These are phyloP conservation scores for Cassiopea xamachana DNA, from an alignment of 30 jellyfish, hydroid and myxozoan genomes.

Conservation along the genomic window DNA sequence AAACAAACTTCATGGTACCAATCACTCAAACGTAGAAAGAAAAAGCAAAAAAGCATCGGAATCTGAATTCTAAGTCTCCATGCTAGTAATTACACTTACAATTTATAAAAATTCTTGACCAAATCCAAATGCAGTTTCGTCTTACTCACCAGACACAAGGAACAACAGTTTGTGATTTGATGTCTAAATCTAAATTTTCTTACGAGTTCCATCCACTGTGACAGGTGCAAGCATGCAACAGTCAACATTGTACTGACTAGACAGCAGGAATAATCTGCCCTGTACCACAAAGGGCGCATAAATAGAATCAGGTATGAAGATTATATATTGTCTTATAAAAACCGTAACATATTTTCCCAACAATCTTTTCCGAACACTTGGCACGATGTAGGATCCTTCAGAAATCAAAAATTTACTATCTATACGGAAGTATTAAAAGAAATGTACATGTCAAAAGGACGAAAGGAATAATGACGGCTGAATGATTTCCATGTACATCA, in stretches of 20 bases:
- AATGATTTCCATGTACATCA: neutral
- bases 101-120: neutral
- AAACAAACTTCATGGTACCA: too few relatives aligned
- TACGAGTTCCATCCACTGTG: slow-evolving; percentile 2
- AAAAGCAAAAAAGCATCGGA: too few relatives aligned
- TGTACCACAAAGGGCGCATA: slow-evolving; percentile 23
- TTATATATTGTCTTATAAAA: slow-evolving; percentile 15
- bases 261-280: neutral
- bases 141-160: neutral
- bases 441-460: neutral
- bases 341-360: too few relatives aligned
- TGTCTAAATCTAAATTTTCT: neutral
- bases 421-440: neutral
- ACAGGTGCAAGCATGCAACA: neutral
- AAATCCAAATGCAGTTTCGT: neutral
- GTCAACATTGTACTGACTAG: neutral
- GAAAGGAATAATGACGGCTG: neutral
- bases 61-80: too few relatives aligned
- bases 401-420: slow-evolving; percentile 21
- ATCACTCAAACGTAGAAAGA: too few relatives aligned
- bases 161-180: neutral
- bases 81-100: neutral
- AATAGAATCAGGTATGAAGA: neutral
- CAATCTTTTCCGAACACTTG: slow-evolving; percentile 51
- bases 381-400: slow-evolving; percentile 53